A percentile compares a stretch with the other conserved stretches of the same genome.
These are phyloP conservation scores for Crotalus helleri DNA, from an alignment of 2,113 vertebrate species.

Conservation along the genomic window DNA sequence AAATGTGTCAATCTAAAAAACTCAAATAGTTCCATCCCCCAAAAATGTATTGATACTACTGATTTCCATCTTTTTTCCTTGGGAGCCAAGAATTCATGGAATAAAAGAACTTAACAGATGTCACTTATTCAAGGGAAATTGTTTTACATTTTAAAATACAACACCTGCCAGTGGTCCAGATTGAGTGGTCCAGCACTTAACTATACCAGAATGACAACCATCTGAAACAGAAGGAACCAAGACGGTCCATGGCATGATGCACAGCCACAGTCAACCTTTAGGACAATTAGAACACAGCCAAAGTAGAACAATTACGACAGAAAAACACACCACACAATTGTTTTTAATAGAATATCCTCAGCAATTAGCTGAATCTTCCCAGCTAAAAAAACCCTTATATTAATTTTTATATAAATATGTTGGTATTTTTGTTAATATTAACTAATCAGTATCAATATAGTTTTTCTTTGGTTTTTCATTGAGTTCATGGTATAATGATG, in stretches of 20 bases:
- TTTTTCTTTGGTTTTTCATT: not conserved
- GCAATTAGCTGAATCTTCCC: not conserved
- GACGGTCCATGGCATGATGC: not conserved
- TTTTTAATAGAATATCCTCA: not conserved
- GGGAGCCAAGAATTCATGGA: not conserved
- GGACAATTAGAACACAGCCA: not conserved
- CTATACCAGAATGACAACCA: constrained; percentile 5
- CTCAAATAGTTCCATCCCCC: not conserved
- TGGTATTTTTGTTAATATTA: not conserved
- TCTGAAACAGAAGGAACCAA: not conserved
- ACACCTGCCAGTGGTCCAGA: not conserved
- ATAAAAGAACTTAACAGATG: not conserved
- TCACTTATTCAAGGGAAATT: not conserved
- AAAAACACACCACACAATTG: not conserved
- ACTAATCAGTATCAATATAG: not conserved
- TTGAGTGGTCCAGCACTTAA: not conserved
- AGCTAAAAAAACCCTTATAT: not conserved
- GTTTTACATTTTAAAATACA: constrained; percentile 3
- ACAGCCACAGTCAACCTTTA: not conserved
- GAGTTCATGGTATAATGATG: not conserved
- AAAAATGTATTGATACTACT: not conserved
- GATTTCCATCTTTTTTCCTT: not conserved
- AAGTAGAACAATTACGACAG: not conserved
- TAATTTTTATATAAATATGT: not conserved
- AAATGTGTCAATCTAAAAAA: not conserved